Evolutionary conservation across 1,140 invertebrate species (phyloP).

Genomic region (Nasonia longicornis): DNA sequence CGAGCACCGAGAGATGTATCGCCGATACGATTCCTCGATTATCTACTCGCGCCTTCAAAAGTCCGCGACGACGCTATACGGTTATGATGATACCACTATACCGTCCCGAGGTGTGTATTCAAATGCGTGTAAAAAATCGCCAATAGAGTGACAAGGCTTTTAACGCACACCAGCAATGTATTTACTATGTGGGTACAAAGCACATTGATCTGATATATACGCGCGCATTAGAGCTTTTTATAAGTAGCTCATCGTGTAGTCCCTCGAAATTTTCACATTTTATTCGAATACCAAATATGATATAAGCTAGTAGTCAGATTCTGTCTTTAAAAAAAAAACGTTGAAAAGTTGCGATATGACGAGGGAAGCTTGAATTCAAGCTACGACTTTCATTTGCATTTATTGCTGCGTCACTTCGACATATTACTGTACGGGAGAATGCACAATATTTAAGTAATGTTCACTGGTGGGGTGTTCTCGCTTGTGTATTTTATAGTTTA

Average conservation of each 20-base stretch:
- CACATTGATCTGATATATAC: no score
- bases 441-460: background rate
- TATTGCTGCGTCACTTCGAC: slow-evolving; percentile 13
- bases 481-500: slow-evolving; percentile 6
- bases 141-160: slow-evolving; percentile 52
- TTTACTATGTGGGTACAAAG: no score
- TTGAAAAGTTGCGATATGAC: no score
- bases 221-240: no score
- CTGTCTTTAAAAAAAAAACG: no score
- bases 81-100: slow-evolving; percentile 8
- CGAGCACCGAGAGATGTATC: slow-evolving; percentile 52
- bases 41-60: slow-evolving; percentile 50
- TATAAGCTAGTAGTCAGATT: no score
- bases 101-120: background rate
- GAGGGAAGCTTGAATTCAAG: background rate
- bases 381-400: background rate
- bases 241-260: no score
- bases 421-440: background rate
- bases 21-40: slow-evolving; percentile 53
- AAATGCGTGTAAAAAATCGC: slow-evolving; percentile 48
- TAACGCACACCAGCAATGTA: background rate
- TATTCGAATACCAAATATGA: no score
- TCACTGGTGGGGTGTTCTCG: background rate
- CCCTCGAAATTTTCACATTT: no score
- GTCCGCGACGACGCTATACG: background rate